A percentile compares a stretch with the other conserved stretches of the same genome.
These are phyloP conservation scores for Heliocidaris erythrogramma DNA, from an alignment of 35 echinoderm and acorn worm species.

Conservation along the genomic window DNA sequence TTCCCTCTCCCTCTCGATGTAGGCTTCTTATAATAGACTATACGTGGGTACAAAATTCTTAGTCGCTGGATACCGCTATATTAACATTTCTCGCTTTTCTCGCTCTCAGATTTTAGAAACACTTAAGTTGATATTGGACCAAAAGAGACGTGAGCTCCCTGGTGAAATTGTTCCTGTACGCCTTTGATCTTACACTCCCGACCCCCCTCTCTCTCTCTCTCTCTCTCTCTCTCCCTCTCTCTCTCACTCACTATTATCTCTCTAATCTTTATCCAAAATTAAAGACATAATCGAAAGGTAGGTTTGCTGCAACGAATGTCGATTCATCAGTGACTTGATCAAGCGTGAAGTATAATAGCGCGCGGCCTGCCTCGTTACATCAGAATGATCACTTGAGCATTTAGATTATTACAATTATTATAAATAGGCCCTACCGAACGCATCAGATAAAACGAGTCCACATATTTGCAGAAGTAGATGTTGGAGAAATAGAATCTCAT, in stretches of 20 bases:
- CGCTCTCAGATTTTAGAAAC: too few species aligned
- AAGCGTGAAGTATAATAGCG: neutral
- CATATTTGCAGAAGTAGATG: neutral
- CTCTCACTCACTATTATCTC: neutral
- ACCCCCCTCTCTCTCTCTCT: too few species aligned
- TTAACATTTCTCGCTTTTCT: too few species aligned
- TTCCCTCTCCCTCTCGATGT: neutral
- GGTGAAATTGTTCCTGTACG: too few species aligned
- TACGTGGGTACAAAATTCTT: too few species aligned
- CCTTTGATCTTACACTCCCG: too few species aligned
- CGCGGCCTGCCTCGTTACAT: neutral
- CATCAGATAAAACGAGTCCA: neutral
- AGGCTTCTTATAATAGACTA: too few species aligned
- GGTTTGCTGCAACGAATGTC: neutral
- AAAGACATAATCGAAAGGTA: neutral
- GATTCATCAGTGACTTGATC: neutral
- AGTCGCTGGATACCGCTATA: too few species aligned
- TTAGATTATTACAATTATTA: neutral
- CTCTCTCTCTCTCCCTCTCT: too few species aligned
- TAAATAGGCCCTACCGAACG: neutral
- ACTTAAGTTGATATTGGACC: too few species aligned
- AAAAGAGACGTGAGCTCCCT: too few species aligned
- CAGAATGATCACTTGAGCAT: neutral
- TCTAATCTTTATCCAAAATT: neutral
- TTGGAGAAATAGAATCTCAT: too few species aligned